Evolutionary conservation across 2,113 vertebrate genomes (phyloP), one percentile per base, ranked within the genome.

Genomic region (Arothron firmamentum): DNA sequence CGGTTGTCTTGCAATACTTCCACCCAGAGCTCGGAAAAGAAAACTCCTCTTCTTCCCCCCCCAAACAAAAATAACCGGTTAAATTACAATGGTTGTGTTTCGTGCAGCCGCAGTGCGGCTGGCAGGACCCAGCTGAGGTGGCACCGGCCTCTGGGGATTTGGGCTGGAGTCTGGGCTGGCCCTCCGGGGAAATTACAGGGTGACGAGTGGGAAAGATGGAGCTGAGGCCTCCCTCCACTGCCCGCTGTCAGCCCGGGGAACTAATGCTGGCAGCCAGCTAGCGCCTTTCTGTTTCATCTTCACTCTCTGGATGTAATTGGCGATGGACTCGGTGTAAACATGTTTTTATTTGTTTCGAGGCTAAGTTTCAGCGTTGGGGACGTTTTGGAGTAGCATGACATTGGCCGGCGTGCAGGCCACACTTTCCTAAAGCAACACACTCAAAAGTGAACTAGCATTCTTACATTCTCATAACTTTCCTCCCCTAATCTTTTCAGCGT

Each of bases 31-130:
- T 79, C 41, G 56, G 41, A 58, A 64, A 70, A 78, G 60, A 78
- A 59, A 52, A 62, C 57, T 48, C 42, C 43, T 65, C 64, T 79
- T 62, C 64, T 67, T 72, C 38, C 56, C 60, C 56, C 60, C 75
- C 63, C 11, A 81, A 80, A 83, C 83, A 83, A 87, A 90, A 89
- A 91, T 91, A 91, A 83, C 80, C 63, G 52, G 81, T 85, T 82
- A 88, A 91, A 92, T 92, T 88, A 84, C 85, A 81, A 80, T 87
- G 88, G 77, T 72, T 80, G 62, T 62, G 78, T 74, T 83, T 70
- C 70, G 68, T 77, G 64, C 53, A 58, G 77, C 81, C 81, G 59
- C 78, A 70, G 70, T 61, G 63, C 60, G 80, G 78, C 85, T 87
- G 79, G 79, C 83, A 80, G 74, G 80, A 82, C 85, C 75, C 52